A percentile compares a stretch with the other conserved stretches of the same genome.
Evolutionary conservation across 2,888 invertebrate species (phyloP).

Genomic region (Apamea epomidion): DNA sequence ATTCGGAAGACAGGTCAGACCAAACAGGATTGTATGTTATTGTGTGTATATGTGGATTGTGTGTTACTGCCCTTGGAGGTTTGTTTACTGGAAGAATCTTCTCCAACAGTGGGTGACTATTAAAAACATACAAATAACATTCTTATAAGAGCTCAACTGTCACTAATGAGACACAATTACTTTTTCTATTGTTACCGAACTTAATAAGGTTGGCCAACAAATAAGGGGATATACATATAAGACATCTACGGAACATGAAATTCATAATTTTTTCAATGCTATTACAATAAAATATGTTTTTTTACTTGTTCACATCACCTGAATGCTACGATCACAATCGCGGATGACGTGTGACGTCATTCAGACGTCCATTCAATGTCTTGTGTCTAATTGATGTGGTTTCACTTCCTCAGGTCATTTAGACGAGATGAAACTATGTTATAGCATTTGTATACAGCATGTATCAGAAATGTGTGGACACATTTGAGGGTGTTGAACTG

Average conservation of each 20-base stretch:
- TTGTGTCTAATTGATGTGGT: slow-evolving; percentile 16
- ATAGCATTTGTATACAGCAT: background rate
- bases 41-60: too few species aligned
- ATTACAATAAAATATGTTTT: background rate
- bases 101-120: too few species aligned
- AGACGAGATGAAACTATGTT: background rate
- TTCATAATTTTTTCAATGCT: background rate
- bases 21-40: background rate
- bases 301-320: slow-evolving; percentile 12
- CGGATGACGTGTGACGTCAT: slow-evolving; percentile 4
- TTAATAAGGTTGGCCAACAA: too few species aligned
- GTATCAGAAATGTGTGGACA: background rate
- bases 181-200: too few species aligned
- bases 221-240: too few species aligned
- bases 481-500: background rate
- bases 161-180: too few species aligned
- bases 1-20: background rate
- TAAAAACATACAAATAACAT: background rate
- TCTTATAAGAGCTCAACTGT: too few species aligned
- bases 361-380: background rate
- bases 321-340: slow-evolving; percentile 6
- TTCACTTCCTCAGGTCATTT: background rate
- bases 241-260: background rate
- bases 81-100: background rate
- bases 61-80: background rate